Percentiles rank a stretch among this genome's conserved stretches.
Evolutionary conservation across 2,888 invertebrate genomes (phyloP).

Genomic region (Agrypnus murinus): DNA sequence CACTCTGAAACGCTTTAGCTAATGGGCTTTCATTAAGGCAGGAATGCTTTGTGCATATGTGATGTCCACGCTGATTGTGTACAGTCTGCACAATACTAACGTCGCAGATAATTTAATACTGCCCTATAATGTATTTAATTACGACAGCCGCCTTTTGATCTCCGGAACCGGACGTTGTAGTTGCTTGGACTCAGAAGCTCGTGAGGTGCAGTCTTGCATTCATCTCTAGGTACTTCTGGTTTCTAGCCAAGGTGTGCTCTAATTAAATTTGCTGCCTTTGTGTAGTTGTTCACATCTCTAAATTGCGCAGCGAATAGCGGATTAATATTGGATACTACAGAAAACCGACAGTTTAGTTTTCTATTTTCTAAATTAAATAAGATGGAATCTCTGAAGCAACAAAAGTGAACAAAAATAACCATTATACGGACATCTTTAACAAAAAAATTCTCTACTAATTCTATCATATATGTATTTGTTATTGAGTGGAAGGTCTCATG

Average conservation of each 20-base stretch:
- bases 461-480: no score
- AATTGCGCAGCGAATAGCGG: slow-evolving; percentile 28
- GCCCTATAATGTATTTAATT: slow-evolving; percentile 70
- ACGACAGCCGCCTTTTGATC: slow-evolving; percentile 68
- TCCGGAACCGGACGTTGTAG: slow-evolving; percentile 64
- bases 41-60: slow-evolving; percentile 72
- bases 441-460: no score
- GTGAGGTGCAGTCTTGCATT: slow-evolving; percentile 61
- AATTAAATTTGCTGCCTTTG: slow-evolving; percentile 62
- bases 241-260: slow-evolving; percentile 55
- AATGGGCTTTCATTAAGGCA: slow-evolving; percentile 71
- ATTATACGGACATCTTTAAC: no score
- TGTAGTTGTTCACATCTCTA: slow-evolving; percentile 46
- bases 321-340: slow-evolving; percentile 30
- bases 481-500: no score
- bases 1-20: slow-evolving; percentile 69
- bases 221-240: slow-evolving; percentile 57
- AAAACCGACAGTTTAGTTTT: no score
- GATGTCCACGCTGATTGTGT: slow-evolving; percentile 70
- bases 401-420: no score
- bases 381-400: no score
- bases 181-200: slow-evolving; percentile 66
- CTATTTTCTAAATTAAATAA: no score
- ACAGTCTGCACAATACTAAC: slow-evolving; percentile 63
- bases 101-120: slow-evolving; percentile 69